Base-by-base conservation (phyloP, 2,888 invertebrate genomes). In the Eristalinus aeneus region DNA sequence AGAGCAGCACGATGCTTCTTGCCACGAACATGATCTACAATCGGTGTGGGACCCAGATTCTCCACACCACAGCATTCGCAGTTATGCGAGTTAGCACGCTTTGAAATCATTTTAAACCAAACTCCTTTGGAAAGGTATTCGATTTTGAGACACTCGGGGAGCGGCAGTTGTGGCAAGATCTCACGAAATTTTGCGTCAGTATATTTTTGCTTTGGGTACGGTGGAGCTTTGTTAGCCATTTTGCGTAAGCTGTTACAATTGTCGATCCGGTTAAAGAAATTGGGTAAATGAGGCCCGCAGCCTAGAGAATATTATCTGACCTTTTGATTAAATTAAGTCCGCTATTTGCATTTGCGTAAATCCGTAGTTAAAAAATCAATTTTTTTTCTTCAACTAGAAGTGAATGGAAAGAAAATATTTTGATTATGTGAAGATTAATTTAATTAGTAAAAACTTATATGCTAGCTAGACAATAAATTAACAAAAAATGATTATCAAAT, bases 1-100 rank as follows among this genome's bases (percentile, higher is more conserved):
- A 91, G 88, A 73, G 88, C 89, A 3, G 71, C 2, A 36, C 88
- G 87, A 88, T 92, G 92, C 71, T 90, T 91, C 54, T 89, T 92
- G 0, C 91, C 91, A 72, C 77, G 76, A 6, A 92, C 72, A 87
- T 92, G 92, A 16, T 89, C 88, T 32, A 87, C 61, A 20, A 92
- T 87, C 82, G 89, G 90, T 39, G 89, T 91, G 1, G 88, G 88
- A 32, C 90, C 90, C 65, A 83, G 89, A 56, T 90, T 89, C 8
- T 81, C 71, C 3, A 91, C 88, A 0, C 85, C 65, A 86, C 92
- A 91, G 16, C 90, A 73, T 46, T 88, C 89, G 61, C 91, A 91
- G 8, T 77, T 63, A 69, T 89, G 90, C 27, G 65, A 60, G 34
- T 76, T 82, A 0, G 16, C 46, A 1, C 39, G 23, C 27, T 88